Evolutionary conservation across 23 tunicate genomes (phyloP), one percentile per base, ranked within the genome.

Genomic region (Corella eumyota): DNA sequence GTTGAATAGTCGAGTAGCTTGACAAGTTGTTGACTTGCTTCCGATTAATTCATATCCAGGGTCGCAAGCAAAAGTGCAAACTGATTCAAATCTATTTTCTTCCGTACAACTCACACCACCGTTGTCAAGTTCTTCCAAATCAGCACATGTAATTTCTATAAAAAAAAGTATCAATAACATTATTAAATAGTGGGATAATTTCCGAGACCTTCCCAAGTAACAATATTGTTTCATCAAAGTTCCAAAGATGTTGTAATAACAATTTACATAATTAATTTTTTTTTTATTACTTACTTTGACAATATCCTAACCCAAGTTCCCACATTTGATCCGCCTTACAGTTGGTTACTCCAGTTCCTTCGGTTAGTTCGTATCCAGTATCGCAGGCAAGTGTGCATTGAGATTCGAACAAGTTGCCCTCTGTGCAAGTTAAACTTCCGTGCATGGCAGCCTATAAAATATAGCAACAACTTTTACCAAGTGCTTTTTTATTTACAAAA

Each of bases 31-130:
- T 2, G 50, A 33, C n/a, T 50, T 1, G 29, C 63, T 3, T 34
- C 81, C 93, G 27, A 74, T 67, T 31, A 52, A 30, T 29, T 83
- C 93, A 45, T 60, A 83, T 2, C 93, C 93, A 4, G 25, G 44
- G 36, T 68, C 46, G 45, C 93, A 83, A 3, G 34, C 23, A 65
- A 83, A 69, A 1, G 50, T 19, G 56, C 93, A 83, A 4, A 52
- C 56, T 11, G 93, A 83, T 55, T 68, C 71, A 74, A 74, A 83
- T 45, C 61, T 68, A 58, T 74, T 74, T 23, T 9, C 65, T 32
- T 83, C 76, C 4, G 76, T 60, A 36, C 93, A 83, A 27, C 35
- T 26, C 59, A 74, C 40, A 31, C 9, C 25, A 2, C 80, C 65
- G 36, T 74, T 64, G 11, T 54, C 72, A 1, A 65, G 46, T 4